Percentiles rank a stretch among this genome's conserved stretches.
Conservation (phyloP, 2,888 invertebrate species). For the Apodemia mormo region DNA sequence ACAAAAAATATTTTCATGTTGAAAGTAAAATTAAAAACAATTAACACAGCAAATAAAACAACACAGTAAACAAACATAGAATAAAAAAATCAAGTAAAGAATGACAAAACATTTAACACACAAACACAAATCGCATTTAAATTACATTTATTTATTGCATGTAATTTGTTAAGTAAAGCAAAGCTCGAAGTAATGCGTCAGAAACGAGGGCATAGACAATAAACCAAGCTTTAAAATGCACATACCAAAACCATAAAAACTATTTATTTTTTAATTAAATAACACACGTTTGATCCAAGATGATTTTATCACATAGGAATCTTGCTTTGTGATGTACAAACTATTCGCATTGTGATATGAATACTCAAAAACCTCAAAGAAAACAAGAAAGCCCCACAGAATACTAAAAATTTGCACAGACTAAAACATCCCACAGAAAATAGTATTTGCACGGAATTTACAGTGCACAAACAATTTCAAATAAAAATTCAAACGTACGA, state of each 20-base stretch:
- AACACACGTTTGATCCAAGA: not conserved
- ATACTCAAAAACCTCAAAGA: slow-evolving; percentile 26
- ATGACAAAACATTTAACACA: slow-evolving; percentile 47
- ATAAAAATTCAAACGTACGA: slow-evolving; percentile 61
- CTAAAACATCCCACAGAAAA: slow-evolving; percentile 26
- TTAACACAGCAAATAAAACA: not conserved
- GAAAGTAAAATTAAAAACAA: not conserved
- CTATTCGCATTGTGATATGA: not conserved
- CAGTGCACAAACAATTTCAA: slow-evolving; percentile 61
- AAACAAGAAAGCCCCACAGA: slow-evolving; percentile 31
- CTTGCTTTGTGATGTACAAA: not conserved
- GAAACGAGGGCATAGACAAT: slow-evolving; percentile 6
- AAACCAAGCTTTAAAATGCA: slow-evolving; percentile 32
- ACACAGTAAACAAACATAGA: slow-evolving; percentile 7
- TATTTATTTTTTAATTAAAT: not conserved
- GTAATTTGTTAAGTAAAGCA: slow-evolving; percentile 57
- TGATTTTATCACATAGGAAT: not conserved
- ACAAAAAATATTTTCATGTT: not conserved
- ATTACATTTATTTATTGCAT: slow-evolving; percentile 42
- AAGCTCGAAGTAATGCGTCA: slow-evolving; percentile 41
- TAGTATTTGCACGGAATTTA: slow-evolving; percentile 51
- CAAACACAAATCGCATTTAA: slow-evolving; percentile 79
- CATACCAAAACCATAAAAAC: slow-evolving; percentile 22
- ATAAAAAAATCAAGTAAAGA: not conserved
- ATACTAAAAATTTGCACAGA: slow-evolving; percentile 5